Evolutionary conservation across 2,888 invertebrate genomes (phyloP), one percentile per base, ranked within the genome.

Genomic region (Villa cingulata): DNA sequence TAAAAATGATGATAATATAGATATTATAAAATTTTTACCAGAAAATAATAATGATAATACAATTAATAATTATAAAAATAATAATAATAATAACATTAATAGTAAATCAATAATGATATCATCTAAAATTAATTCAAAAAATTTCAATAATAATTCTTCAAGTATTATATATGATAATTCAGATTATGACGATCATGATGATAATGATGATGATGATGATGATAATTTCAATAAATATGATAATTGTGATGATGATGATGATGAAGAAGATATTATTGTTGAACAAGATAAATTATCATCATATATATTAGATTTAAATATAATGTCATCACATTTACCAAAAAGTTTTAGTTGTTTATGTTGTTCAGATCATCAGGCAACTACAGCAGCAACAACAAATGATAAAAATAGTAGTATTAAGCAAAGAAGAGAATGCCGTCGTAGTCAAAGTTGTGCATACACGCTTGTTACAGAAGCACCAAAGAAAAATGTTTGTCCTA

Each of bases 261-360:
- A 46, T 36, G 41, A 46, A 19, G 19, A 23, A 16, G 15, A 41
- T 29, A 37, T 37, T 18, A 39, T 41, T 41, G 34, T 20, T 36
- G 34, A 46, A 18, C 34, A 36, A 6, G 16, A 46, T 15, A 19
- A 41, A 17, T 46, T 41, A 16, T 40, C 23, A 7, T 32, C 29
- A 7, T 32, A 32, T 32, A 32, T 12, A 2, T 9, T 10, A 12
- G 29, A 32, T 32, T 32, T 32, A 32, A 32, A 32, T 32, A 32
- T 32, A 12, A 32, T 32, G 15, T 17, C 37, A n/a, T 46, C 46
- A n/a, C 41, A 48, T 36, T 40, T 48, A 32, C 65, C 76, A 42
- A 65, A 77, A 52, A 77, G 76, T 56, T 61, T 78, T 48, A 76
- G 76, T 58, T 78, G 78, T 72, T 71, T 77, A 56, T 70, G 78